Evolutionary conservation across 2,888 invertebrate species (phyloP).

Genomic region (Drosophila paucipuncta): DNA sequence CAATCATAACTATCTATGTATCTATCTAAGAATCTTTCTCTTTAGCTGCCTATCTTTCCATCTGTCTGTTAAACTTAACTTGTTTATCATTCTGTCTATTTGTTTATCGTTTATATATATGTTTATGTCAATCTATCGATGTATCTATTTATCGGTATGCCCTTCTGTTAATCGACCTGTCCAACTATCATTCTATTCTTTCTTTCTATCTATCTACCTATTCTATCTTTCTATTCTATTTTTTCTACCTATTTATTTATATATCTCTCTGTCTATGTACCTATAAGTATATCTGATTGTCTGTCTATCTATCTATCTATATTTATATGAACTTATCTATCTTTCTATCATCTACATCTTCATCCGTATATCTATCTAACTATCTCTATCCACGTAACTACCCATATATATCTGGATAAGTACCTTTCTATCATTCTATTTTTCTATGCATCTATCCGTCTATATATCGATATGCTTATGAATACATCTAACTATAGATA

Average conservation of each 20-base stretch:
- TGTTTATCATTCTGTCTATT: not conserved
- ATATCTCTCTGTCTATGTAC: too few relatives aligned
- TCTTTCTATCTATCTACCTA: not conserved
- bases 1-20: too few relatives aligned
- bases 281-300: not conserved
- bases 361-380: not conserved
- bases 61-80: not conserved
- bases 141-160: not conserved
- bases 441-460: not conserved
- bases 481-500: not conserved
- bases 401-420: not conserved
- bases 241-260: not conserved
- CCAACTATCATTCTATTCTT: not conserved
- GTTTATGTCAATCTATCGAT: not conserved
- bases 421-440: not conserved
- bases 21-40: not conserved
- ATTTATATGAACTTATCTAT: not conserved
- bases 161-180: not conserved
- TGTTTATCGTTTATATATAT: not conserved
- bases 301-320: too few relatives aligned
- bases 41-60: not conserved
- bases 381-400: not conserved
- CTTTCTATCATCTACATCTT: accelerated
- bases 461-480: not conserved
- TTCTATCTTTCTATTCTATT: too few relatives aligned